Base-by-base conservation (phyloP, 2,113 vertebrate species). In the Riparia riparia region DNA sequence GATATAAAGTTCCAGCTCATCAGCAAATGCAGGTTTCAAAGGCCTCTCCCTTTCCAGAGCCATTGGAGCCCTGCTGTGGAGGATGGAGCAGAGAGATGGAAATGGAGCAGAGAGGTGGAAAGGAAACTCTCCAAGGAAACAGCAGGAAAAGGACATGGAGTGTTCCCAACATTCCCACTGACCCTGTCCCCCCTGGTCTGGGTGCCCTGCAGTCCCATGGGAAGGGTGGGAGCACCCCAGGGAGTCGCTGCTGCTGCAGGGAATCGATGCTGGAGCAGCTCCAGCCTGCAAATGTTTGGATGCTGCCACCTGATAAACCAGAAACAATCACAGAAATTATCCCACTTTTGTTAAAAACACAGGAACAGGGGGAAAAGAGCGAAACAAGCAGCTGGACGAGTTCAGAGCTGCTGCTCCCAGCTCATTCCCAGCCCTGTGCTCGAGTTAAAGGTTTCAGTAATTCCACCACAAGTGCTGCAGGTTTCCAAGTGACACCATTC, bases 371-470 rank as follows among this genome's bases (percentile, higher is more conserved):
- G 15, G 20, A 5, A 76, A 49, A 34, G 18, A 32, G 24, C 39
- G 41, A 34, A 72, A n/a, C 4, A 16, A 25, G 60, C 42, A 56
- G 47, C 16, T 22, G 20, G 51, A 14, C 5, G 9, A 70, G 28
- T 5, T 22, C n/a, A 14, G 58, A 80, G 73, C 61, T 37, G 92
- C 63, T 15, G 51, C 50, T 70, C 37, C 37, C 76, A 81, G 44
- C 60, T 58, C 37, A 2, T 1, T 19, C 26, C 53, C 28, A 5
- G 64, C 50, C 17, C 41, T 10, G n/a, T 32, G 31, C 41, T n/a
- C 0, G 0, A 17, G 31, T 4, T 41, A 0, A 32, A 2, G 2
- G 10, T n/a, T 26, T 11, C 32, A n/a, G 47, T 3, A 21, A 61
- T 12, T 37, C 51, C 77, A 37, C 41, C 53, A 56, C 14, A 44